phyloP scores from a whole-genome alignment of 2,888 invertebrate genomes.

The Mesoligia furuncula region DNA sequence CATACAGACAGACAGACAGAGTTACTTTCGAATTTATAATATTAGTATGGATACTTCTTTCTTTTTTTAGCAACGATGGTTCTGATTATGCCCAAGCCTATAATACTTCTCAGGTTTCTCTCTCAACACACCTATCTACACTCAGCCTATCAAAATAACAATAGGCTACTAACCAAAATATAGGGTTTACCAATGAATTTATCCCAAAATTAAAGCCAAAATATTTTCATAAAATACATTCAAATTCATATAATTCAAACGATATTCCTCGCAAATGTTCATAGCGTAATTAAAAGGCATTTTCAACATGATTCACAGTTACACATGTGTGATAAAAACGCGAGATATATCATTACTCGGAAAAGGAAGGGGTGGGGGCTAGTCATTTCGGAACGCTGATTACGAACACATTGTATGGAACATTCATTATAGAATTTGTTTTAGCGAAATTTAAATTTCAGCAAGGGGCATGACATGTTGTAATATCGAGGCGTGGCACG shows the following conservation, averaged over 20 bases:
- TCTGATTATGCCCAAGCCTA: not conserved
- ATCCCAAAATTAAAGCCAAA: slow-evolving; percentile 28
- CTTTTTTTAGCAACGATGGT: too few relatives aligned
- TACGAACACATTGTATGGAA: slow-evolving; percentile 50
- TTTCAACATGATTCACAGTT: slow-evolving; percentile 67
- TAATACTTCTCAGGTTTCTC: not conserved
- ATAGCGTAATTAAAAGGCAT: slow-evolving; percentile 65
- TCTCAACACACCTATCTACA: too few relatives aligned
- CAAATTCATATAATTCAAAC: slow-evolving; percentile 59
- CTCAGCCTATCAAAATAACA: slow-evolving; percentile 1
- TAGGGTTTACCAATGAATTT: slow-evolving; percentile 4
- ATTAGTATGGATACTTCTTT: too few relatives aligned
- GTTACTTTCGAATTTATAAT: too few relatives aligned
- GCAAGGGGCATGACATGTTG: not conserved
- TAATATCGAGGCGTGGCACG: not conserved
- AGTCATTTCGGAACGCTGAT: slow-evolving; percentile 67
- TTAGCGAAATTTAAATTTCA: slow-evolving; percentile 60
- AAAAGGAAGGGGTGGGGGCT: slow-evolving; percentile 63
- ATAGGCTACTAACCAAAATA: slow-evolving; percentile 3
- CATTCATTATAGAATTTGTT: slow-evolving; percentile 61
- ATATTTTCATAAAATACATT: slow-evolving; percentile 53
- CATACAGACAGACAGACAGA: too few relatives aligned
- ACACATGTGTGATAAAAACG: slow-evolving; percentile 70
- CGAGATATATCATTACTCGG: slow-evolving; percentile 68
- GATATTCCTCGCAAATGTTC: slow-evolving; percentile 57